phyloP scores from a whole-genome alignment of 2,797 vertebrate species.

The Sphenopsis melanotis region DNA sequence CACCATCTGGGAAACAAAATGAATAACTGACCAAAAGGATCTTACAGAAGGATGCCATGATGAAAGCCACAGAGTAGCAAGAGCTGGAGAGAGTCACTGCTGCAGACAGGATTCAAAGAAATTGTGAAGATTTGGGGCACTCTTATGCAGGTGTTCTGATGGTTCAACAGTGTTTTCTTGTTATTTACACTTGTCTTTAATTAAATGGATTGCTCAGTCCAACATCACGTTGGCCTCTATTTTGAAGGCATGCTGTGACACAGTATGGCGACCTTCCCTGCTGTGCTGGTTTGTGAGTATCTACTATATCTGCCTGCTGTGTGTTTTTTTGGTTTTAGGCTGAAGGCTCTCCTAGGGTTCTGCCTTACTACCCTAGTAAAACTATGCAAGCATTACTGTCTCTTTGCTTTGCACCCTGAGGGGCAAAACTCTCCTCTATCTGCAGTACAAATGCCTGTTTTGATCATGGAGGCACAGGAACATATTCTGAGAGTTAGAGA shows the following conservation, averaged over 20 bases:
- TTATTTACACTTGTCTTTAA: background rate
- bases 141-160: background rate
- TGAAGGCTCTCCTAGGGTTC: background rate
- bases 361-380: background rate
- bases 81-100: fast-evolving
- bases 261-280: background rate
- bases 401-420: background rate
- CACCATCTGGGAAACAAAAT: background rate
- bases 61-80: background rate
- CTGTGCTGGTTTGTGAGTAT: background rate
- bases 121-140: background rate
- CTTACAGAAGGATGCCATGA: background rate
- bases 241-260: background rate
- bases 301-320: background rate
- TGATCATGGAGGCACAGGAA: background rate
- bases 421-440: background rate
- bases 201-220: background rate
- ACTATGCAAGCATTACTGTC: background rate
- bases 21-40: background rate
- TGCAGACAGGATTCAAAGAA: background rate
- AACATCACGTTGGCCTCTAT: background rate
- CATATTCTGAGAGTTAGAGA: background rate
- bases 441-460: background rate
- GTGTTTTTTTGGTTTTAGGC: background rate
- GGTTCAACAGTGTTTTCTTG: background rate